phyloP scores from a whole-genome alignment of 2,888 invertebrate genomes.

The Limnephilus auricula region DNA sequence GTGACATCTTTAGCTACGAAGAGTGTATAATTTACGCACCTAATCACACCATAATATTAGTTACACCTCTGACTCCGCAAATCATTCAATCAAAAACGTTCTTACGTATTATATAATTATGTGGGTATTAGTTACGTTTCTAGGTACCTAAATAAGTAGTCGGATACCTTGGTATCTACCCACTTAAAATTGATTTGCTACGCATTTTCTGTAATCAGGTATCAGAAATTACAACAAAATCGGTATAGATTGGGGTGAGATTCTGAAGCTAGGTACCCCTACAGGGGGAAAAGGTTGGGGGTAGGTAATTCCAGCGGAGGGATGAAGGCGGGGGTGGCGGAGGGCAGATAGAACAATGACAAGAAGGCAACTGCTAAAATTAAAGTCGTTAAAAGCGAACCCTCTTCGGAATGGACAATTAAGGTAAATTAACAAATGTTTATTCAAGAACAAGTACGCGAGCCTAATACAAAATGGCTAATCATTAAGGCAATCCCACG shows the following conservation, averaged over 20 bases:
- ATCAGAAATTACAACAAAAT: background rate
- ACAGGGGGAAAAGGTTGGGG: background rate
- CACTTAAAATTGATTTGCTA: background rate
- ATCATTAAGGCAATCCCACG: slow-evolving; percentile 46
- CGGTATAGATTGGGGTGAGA: background rate
- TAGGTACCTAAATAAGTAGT: background rate
- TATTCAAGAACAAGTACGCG: slow-evolving; percentile 64
- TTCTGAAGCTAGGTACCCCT: background rate
- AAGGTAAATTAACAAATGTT: slow-evolving; percentile 67
- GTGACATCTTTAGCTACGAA: background rate
- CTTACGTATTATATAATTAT: background rate
- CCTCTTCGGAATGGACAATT: slow-evolving; percentile 65
- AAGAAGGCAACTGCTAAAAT: slow-evolving; percentile 65
- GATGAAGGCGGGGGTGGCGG: background rate
- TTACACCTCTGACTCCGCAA: background rate
- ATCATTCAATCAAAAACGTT: background rate
- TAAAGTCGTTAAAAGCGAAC: slow-evolving; percentile 66
- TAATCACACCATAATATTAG: background rate
- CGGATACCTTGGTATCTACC: background rate
- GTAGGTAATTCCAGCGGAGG: slow-evolving; percentile 1
- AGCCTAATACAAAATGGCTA: slow-evolving; percentile 57
- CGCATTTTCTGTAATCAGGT: background rate
- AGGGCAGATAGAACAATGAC: slow-evolving; percentile 61
- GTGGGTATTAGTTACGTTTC: background rate
- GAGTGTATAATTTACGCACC: background rate